Evolutionary conservation across 1,140 invertebrate species (phyloP).

Genomic region (Forficula auricularia): DNA sequence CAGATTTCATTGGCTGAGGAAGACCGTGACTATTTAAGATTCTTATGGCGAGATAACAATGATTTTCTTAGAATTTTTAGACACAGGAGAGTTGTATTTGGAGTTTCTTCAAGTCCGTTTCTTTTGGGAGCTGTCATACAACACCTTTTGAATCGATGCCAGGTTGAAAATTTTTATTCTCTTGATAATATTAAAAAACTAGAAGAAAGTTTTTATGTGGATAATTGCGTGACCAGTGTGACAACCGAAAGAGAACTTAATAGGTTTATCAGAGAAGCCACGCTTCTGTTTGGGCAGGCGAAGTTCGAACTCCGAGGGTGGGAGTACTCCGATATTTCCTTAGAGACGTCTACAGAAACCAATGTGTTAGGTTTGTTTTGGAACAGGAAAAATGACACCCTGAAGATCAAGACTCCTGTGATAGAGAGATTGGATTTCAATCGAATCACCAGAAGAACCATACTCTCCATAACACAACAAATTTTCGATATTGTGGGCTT

Average conservation of each 20-base stretch:
- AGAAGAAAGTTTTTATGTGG: too few species aligned
- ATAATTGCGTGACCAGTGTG: neutral
- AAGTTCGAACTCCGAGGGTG: conserved; percentile 10
- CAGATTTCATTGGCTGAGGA: conserved; percentile 18
- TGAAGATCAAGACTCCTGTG: too few species aligned
- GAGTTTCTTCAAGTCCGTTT: conserved; percentile 12
- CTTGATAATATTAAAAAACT: neutral
- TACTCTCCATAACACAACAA: too few species aligned
- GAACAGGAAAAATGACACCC: too few species aligned
- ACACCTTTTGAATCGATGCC: neutral
- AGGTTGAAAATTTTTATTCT: conserved; percentile 2
- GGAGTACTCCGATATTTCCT: conserved; percentile 7
- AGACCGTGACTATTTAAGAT: conserved; percentile 21
- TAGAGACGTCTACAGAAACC: neutral
- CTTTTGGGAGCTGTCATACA: conserved; percentile 7
- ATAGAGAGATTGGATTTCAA: too few species aligned
- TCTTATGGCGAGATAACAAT: conserved; percentile 20
- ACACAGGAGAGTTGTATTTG: conserved; percentile 18
- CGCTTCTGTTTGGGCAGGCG: conserved; percentile 6
- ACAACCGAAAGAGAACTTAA: conserved; percentile 6
- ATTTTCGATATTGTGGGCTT: too few species aligned
- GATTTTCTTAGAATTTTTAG: conserved; percentile 12
- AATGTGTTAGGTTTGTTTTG: neutral
- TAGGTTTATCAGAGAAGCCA: neutral
- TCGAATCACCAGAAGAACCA: too few species aligned